Base-by-base conservation (phyloP, 1,140 invertebrate species). In the Drosophila simulans region DNA sequence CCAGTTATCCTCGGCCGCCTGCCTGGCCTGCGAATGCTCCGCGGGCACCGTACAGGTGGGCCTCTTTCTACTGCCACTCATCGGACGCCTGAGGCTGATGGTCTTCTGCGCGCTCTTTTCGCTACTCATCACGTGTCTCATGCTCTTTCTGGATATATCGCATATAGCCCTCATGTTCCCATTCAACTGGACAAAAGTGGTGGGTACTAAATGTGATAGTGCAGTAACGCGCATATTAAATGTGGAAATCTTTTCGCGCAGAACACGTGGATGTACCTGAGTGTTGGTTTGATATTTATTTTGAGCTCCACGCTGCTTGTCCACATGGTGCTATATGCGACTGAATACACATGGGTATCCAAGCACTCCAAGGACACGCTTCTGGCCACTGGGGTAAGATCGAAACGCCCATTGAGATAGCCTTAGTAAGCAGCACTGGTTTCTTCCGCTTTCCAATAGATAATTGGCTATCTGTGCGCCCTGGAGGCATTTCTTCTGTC, bases 121-220 rank as follows among this genome's bases (percentile, higher is more conserved):
- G 92, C 93, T 96, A 84, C 94, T 97, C 92, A 94, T 97, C 91
- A 97, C 96, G 78, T 94, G 94, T 83, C 93, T 96, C 77, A 94
- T 97, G 92, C 94, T 97, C 85, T 95, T 96, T 93, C 95, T 97
- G 92, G 96, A 97, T 94, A 95, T 97, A 92, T 96, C 96, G 78
- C 95, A 97, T 86, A 95, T 97, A 79, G 94, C 95, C 64, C 95
- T 95, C 86, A 94, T 97, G 93, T 96, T 97, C 93, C 96, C 96
- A 76, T 95, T 97, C 90, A 96, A 97, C 92, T 97, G 96, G 96
- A 94, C 95, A 69, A 95, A 95, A 94, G 91, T 97, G 94, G 96
- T 97, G 92, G 94, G 95, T 55, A 10, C 40, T 7, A 10, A 7
- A 31, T 10, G 8, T 31, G 3, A 31, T 31, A 10, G 8, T 10